Evolutionary conservation across 2,797 vertebrate species (phyloP).

Genomic region (Alexandromys oeconomus): DNA sequence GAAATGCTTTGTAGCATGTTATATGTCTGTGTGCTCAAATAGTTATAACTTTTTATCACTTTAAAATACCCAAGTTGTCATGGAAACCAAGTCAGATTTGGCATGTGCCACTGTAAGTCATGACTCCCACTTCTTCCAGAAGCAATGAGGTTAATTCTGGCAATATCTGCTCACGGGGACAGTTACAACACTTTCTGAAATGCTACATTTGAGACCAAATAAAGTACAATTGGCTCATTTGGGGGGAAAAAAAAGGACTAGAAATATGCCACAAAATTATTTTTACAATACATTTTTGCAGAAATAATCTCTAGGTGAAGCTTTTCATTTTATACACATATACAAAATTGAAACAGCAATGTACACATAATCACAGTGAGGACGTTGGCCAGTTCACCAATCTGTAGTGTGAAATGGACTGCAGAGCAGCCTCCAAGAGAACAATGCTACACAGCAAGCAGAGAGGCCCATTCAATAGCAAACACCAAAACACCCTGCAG

Average conservation of each 20-base stretch:
- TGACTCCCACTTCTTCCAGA: slow-evolving; percentile 78
- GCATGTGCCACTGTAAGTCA: slow-evolving; percentile 81
- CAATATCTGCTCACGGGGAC: slow-evolving; percentile 79
- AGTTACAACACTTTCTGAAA: slow-evolving; percentile 84
- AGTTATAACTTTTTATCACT: slow-evolving; percentile 75
- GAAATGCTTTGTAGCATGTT: slow-evolving; percentile 82
- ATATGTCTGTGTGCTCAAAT: slow-evolving; percentile 65
- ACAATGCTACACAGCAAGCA: slow-evolving; percentile 91
- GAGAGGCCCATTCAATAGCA: slow-evolving; percentile 89
- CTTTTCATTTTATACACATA: slow-evolving; percentile 92
- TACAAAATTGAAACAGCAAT: slow-evolving; percentile 95
- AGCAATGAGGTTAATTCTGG: slow-evolving; percentile 79
- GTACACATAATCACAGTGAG: slow-evolving; percentile 96
- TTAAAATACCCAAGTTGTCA: slow-evolving; percentile 73
- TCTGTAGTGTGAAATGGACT: slow-evolving; percentile 94
- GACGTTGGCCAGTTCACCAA: slow-evolving; percentile 92
- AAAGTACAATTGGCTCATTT: slow-evolving; percentile 83
- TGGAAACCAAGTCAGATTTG: slow-evolving; percentile 83
- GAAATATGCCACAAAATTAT: slow-evolving; percentile 90
- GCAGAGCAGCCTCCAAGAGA: slow-evolving; percentile 92
- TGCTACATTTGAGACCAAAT: slow-evolving; percentile 87
- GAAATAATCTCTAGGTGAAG: slow-evolving; percentile 91
- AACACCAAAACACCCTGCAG: slow-evolving; percentile 87
- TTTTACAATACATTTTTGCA: slow-evolving; percentile 90
- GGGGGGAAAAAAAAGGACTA: slow-evolving; percentile 83